Percentiles rank a stretch among this genome's conserved stretches.
phyloP scores from a whole-genome alignment of 2,888 invertebrate species.

The Leptinotarsa peninsularis region DNA sequence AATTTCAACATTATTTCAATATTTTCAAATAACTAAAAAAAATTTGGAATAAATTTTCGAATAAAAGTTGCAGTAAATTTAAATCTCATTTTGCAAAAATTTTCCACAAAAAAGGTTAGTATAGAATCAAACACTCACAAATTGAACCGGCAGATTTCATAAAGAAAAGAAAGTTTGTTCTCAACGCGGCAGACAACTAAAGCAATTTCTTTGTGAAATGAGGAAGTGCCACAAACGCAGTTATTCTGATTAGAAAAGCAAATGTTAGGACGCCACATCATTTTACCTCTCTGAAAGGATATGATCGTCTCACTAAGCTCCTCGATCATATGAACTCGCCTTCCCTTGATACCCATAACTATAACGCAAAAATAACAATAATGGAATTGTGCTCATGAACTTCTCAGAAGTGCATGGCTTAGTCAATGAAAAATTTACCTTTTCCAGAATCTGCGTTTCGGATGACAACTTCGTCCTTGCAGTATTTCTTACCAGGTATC shows the following conservation, averaged over 20 bases:
- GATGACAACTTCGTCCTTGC: conserved; percentile 93
- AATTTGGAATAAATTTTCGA: no score
- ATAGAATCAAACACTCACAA: no score
- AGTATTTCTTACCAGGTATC: conserved; percentile 92
- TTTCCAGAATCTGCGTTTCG: conserved; percentile 96
- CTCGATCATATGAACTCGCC: conserved; percentile 98
- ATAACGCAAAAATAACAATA: conserved; percentile 65
- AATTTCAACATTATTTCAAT: no score
- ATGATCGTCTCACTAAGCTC: conserved; percentile 98
- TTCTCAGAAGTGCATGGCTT: not conserved
- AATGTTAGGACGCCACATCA: conserved; percentile 32
- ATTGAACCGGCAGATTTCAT: not conserved
- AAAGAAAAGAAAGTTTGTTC: not conserved
- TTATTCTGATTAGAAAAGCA: conserved; percentile 32
- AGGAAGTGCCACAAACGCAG: conserved; percentile 3
- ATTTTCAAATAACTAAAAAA: no score
- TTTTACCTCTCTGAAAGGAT: conserved; percentile 98
- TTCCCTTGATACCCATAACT: conserved; percentile 99
- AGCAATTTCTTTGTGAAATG: conserved; percentile 2
- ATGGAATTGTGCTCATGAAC: not conserved
- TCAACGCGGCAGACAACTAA: not conserved
- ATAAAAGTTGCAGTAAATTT: no score
- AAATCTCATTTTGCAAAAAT: no score
- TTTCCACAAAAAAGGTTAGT: no score
- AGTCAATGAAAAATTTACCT: conserved; percentile 72